Evolutionary conservation across 1,140 invertebrate species (phyloP), one percentile per base, ranked within the genome.

Genomic region (Philopotamus ludificatus): DNA sequence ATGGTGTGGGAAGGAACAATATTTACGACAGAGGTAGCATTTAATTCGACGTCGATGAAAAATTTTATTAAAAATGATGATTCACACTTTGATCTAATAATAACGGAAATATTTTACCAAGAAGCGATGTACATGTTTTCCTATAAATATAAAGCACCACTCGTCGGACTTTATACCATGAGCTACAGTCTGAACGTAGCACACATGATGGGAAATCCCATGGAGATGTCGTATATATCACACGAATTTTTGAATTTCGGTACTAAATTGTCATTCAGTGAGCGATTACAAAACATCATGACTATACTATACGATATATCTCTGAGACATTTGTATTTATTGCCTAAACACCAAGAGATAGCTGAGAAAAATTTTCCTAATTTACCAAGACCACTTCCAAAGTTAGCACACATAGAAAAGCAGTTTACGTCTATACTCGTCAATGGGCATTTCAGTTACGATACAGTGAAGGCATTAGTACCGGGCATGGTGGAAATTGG

Each of bases 111-210:
- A 39, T 77, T 79, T 68, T 74, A 73, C 45, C 74, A 76, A 60
- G 79, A 81, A 54, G 71, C 76, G 1, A 76, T 77, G 25, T 72
- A 77, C 3, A 78, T 79, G 77, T 78, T 79, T 65, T 74, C 73
- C 15, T 70, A 74, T 26, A 78, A 76, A 66, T 79, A 77, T 47
- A 73, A 73, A 10, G 77, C 76, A 18, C 77, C 77, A 0, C 67
- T 79, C 10, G 71, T 75, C 0, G 76, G 76, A 1, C 71, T 79
- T 47, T 74, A 67, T 12, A 75, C 76, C 15, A 73, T 76, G 71
- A 76, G 76, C 22, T 78, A 76, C 70, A 72, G 74, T 1, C 76
- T 78, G 18, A 76, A 72, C 50, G 76, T 78, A 67, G 76, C 77
- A 58, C 71, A 73, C 61, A 63, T 73, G 7, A 77, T 76, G 74